phyloP scores from a whole-genome alignment of 2,113 vertebrate genomes.

The Thymallus thymallus region DNA sequence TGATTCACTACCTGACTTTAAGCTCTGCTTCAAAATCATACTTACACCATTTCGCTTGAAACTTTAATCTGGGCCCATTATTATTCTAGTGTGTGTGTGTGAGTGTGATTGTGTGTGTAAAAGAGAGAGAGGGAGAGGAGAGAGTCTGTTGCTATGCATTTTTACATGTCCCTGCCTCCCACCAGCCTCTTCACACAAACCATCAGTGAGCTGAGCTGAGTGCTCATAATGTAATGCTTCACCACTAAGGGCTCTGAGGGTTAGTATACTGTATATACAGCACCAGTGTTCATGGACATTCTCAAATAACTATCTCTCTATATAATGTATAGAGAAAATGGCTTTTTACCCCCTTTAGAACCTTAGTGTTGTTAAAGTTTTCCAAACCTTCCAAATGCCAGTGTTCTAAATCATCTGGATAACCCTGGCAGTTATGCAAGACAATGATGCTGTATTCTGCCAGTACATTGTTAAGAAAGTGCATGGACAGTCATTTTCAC shows the following conservation, averaged over 20 bases:
- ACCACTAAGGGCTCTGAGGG: conserved; percentile 32
- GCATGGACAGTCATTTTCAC: not conserved
- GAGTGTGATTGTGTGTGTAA: conserved; percentile 31
- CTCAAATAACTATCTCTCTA: conserved; percentile 12
- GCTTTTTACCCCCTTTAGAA: conserved; percentile 40
- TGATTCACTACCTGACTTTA: conserved; percentile 55
- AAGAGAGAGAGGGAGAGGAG: conserved; percentile 1
- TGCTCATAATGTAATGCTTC: conserved; percentile 45
- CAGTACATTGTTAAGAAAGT: not conserved
- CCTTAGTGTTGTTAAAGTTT: conserved; percentile 49
- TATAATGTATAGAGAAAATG: conserved; percentile 28
- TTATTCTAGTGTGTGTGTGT: conserved; percentile 23
- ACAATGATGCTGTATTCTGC: not conserved
- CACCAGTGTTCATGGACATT: conserved; percentile 19
- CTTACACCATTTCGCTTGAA: conserved; percentile 51
- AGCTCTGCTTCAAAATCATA: conserved; percentile 49
- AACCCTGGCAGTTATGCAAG: not conserved
- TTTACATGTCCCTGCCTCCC: conserved; percentile 63
- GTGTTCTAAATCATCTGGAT: not conserved
- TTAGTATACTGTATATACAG: not conserved
- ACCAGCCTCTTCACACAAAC: conserved; percentile 43
- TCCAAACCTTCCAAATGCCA: conserved; percentile 28
- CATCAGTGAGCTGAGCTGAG: not conserved
- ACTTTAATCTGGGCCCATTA: conserved; percentile 49
- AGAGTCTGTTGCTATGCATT: conserved; percentile 73